A percentile compares a stretch with the other conserved stretches of the same genome.
phyloP scores from a whole-genome alignment of 2,797 vertebrate genomes.

The Euphonia xanthogaster region DNA sequence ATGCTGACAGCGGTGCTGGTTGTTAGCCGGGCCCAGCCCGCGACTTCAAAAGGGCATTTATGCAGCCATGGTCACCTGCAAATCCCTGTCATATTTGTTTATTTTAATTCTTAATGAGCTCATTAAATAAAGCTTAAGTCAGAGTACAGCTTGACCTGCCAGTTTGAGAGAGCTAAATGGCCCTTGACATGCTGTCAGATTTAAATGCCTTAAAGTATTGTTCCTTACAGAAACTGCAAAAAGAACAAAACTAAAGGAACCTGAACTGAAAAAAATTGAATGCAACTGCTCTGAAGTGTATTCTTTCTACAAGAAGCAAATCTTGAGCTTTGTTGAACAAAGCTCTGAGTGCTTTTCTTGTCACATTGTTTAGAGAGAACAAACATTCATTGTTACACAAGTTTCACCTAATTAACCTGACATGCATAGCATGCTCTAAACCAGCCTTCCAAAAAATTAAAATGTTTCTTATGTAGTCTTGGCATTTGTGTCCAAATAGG shows the following conservation, averaged over 20 bases:
- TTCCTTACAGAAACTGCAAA: background rate
- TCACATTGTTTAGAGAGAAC: background rate
- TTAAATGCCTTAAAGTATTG: background rate
- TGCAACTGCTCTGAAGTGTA: background rate
- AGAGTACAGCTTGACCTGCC: background rate
- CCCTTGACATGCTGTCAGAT: background rate
- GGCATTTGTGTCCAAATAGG: background rate
- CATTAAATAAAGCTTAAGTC: background rate
- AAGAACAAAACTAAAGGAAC: background rate
- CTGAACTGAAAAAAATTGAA: background rate
- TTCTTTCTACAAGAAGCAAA: background rate
- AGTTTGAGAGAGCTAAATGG: fast-evolving
- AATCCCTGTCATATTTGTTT: background rate
- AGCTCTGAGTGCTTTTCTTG: background rate
- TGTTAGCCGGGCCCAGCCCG: no score
- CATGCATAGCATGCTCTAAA: background rate
- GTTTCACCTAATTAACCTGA: background rate
- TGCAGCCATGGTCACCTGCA: background rate
- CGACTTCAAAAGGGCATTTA: no score
- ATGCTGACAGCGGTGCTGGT: no score
- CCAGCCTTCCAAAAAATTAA: background rate
- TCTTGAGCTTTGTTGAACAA: background rate
- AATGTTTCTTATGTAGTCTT: background rate
- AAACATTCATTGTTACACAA: background rate
- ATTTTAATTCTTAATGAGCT: background rate